These are phyloP conservation scores for Campylomormyrus tamandua DNA, from an alignment of 2,113 vertebrate species.

Conservation along the genomic window DNA sequence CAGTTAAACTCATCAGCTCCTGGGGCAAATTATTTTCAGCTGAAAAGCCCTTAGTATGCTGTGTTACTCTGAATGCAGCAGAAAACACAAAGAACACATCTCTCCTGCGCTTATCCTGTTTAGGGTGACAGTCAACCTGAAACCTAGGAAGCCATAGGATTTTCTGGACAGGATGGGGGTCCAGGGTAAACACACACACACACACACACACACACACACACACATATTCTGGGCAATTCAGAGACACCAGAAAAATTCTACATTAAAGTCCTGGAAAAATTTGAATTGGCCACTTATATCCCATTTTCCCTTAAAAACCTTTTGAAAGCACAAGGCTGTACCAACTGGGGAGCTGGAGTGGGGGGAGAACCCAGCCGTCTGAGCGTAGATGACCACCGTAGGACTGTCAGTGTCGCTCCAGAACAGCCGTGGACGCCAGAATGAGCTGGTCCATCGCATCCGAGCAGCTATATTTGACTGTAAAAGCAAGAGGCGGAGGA, in stretches of 20 bases:
- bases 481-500: not conserved
- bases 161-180: not conserved
- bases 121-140: not conserved
- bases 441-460: not conserved
- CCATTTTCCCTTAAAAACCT: not conserved
- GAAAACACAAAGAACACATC: not conserved
- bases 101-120: not conserved
- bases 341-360: not conserved
- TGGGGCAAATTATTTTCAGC: not conserved
- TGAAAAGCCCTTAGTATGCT: not conserved
- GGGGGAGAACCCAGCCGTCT: not conserved
- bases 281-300: not conserved
- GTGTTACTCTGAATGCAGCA: not conserved
- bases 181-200: not conserved
- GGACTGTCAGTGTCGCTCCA: not conserved
- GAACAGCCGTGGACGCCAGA: not conserved
- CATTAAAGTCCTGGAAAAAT: not conserved
- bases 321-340: not conserved
- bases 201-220: not conserved
- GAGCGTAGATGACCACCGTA: not conserved
- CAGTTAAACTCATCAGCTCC: not conserved
- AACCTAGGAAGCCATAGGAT: not conserved
- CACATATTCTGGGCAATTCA: not conserved
- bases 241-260: not conserved
- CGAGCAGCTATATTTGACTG: not conserved